Conservation (phyloP, 1,140 invertebrate genomes). For the Nomia melanderi region DNA sequence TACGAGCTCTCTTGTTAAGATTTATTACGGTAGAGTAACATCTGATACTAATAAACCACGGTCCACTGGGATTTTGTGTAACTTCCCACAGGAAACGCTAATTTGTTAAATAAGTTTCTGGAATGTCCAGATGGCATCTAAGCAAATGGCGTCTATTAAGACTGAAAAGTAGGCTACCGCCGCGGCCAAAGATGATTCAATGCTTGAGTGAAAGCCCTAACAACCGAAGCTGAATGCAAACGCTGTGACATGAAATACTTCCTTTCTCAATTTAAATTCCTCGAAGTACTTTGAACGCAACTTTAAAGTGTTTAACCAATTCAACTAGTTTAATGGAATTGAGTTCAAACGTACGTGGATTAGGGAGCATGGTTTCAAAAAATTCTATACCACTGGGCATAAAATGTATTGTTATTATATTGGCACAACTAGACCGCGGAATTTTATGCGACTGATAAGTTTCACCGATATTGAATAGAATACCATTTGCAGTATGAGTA, state of each 20-base stretch:
- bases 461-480: too few relatives aligned
- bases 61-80: background rate
- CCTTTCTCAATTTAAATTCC: background rate
- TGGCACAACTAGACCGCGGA: too few relatives aligned
- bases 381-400: background rate
- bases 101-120: slow-evolving; percentile 10
- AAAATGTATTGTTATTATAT: background rate
- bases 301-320: background rate
- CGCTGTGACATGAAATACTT: slow-evolving; percentile 12
- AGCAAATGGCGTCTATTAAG: slow-evolving; percentile 37
- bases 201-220: slow-evolving; percentile 48
- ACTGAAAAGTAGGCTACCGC: slow-evolving; percentile 44
- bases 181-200: slow-evolving; percentile 37
- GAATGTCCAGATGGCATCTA: slow-evolving; percentile 21
- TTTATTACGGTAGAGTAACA: background rate
- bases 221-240: slow-evolving; percentile 31
- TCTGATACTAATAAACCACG: background rate
- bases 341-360: background rate
- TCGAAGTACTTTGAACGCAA: background rate
- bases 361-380: background rate
- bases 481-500: too few relatives aligned
- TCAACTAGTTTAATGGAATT: slow-evolving; percentile 4
- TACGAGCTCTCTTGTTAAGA: background rate
- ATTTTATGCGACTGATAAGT: too few relatives aligned
- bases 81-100: background rate